Base-by-base conservation (phyloP, 2,113 vertebrate genomes). In the Dascyllus trimaculatus region DNA sequence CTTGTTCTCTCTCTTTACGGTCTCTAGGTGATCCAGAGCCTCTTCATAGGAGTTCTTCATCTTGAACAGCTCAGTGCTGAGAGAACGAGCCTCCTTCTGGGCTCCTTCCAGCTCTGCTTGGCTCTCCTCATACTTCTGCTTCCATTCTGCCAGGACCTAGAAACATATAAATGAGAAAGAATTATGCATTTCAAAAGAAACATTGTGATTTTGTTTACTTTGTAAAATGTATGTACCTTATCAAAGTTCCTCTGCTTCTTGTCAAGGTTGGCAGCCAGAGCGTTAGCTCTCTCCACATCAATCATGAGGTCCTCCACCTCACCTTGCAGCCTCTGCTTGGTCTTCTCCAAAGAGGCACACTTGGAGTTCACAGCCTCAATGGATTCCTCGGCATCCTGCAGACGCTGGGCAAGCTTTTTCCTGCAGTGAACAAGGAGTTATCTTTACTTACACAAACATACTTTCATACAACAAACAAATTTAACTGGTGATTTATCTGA, bases 101-200 rank as follows among this genome's bases (percentile, higher is more conserved):
- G 94, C 75, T n/a, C 92, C 89, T 74, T 96, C 95, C 66, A 96
- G 62, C 71, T 96, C 95, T 29, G 95, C 90, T 71, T 96, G 95
- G n/a, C 92, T 48, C 48, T 95, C 94, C 8, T 95, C 94, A 73
- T 93, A 93, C 69, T 96, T 96, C 85, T 96, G 95, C 11, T 95
- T 96, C 95, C 95, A 96, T 35, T 96, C 96, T 71, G 93, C 86
- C 4, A 91, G 71, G 53, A 91, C 88, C 87, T 90, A 45, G 0
- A 58, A 21, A 22, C 21, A 24, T 7, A 29, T 29, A 29, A 5
- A 29, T n/a, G n/a, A n/a, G n/a, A n/a, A n/a, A n/a, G n/a, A n/a
- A n/a, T n/a, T n/a, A n/a, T n/a, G n/a, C n/a, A n/a, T n/a, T n/a
- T n/a, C n/a, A n/a, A n/a, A n/a, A n/a, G n/a, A n/a, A n/a, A n/a